Conservation (phyloP, 2,888 invertebrate species). For the Apotomis turbidana region DNA sequence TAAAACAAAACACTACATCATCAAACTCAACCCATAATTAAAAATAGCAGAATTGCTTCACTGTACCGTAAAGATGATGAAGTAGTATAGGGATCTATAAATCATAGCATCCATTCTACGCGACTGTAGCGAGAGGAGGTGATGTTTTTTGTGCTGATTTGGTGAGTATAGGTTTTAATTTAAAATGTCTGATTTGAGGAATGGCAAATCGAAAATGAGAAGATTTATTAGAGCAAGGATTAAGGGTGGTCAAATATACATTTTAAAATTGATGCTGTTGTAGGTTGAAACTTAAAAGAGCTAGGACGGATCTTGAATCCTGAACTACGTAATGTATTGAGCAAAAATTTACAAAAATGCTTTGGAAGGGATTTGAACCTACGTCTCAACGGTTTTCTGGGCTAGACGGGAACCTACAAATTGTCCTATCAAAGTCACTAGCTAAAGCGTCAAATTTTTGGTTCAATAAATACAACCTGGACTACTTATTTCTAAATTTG, state of each 20-base stretch:
- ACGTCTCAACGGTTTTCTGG: no score
- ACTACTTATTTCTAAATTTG: no score
- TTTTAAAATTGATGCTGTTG: no score
- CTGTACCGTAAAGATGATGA: constrained; percentile 62
- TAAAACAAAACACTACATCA: constrained; percentile 4
- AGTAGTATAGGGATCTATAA: constrained; percentile 54
- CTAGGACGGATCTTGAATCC: no score
- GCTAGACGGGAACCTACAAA: no score
- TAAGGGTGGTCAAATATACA: neutral
- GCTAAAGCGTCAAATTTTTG: no score
- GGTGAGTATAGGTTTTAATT: constrained; percentile 48
- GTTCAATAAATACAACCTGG: no score
- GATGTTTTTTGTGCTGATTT: constrained; percentile 9
- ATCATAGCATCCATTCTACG: constrained; percentile 50
- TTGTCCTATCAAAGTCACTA: no score
- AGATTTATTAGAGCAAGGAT: neutral
- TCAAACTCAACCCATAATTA: neutral
- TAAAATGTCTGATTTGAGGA: constrained; percentile 57
- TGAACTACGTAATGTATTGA: no score
- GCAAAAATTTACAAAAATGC: no score
- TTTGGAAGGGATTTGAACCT: no score
- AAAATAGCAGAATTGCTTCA: neutral
- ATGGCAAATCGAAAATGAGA: neutral
- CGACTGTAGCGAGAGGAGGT: constrained; percentile 3
- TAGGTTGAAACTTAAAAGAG: no score